Evolutionary conservation across 2,888 invertebrate genomes (phyloP), one percentile per base, ranked within the genome.

Genomic region (Meteorus colon): DNA sequence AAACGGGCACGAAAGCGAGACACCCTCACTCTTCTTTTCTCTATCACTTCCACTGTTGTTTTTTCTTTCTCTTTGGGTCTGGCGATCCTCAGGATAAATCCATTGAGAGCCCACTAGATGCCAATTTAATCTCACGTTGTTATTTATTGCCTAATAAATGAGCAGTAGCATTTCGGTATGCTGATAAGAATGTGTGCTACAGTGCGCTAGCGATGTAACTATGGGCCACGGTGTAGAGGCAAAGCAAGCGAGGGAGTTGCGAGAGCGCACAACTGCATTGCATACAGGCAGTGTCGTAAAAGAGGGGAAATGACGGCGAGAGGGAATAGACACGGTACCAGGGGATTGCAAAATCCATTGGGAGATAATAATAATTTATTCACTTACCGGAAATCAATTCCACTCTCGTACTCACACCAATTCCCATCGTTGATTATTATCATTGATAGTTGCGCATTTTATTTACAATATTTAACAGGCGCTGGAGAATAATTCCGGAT

Each of bases 91-190:
- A 67, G 78, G 74, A 78, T 74, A 66, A 77, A 65, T 63, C 74
- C 55, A 65, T 71, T 24, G 68, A 24, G n/a, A 69, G 74, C 66
- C 74, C 24, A 41, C 68, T 60, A 59, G 77, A 73, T 70, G 76
- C 78, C 77, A 79, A 81, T 81, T 77, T 80, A 78, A 81, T 75
- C 48, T 63, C 73, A 55, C 60, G 72, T 73, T 65, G 74, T 77
- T 77, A 81, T 80, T 80, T 81, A 78, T 80, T 74, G 77, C 71
- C 55, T 74, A 77, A 78, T 81, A 80, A 80, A 80, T 80, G 77
- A 77, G 65, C 65, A 41, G 37, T 65, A 66, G 75, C 62, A 76
- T 78, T 71, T 74, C 69, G 75, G 75, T 74, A 74, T 74, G 63
- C 74, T 71, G 75, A 79, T 76, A 79, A 77, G 62, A 68, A 74